phyloP scores from a whole-genome alignment of 2,113 vertebrate species.

The Ceyx margarethae region DNA sequence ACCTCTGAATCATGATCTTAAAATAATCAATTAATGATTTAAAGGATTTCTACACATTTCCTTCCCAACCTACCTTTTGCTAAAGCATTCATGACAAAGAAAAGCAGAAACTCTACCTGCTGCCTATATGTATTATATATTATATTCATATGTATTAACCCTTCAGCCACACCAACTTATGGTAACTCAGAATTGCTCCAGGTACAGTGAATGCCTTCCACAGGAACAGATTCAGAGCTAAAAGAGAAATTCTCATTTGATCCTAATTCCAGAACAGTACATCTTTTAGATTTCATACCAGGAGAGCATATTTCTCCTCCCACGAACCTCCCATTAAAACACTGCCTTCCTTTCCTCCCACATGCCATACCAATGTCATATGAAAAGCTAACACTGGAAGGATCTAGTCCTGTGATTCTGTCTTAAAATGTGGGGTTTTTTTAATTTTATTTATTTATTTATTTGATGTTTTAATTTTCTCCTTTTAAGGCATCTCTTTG shows the following conservation, averaged over 20 bases:
- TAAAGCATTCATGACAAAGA: not conserved
- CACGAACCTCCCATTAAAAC: slow-evolving; percentile 17
- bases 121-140: not conserved
- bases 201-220: not conserved
- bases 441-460: no score
- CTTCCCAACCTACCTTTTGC: not conserved
- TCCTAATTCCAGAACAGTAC: slow-evolving; percentile 29
- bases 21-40: not conserved
- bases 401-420: not conserved
- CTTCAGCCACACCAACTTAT: not conserved
- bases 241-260: slow-evolving; percentile 36
- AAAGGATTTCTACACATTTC: not conserved
- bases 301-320: slow-evolving; percentile 50
- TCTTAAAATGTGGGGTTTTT: not conserved
- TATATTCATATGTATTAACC: not conserved
- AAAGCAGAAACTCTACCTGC: not conserved
- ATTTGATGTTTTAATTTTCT: no score
- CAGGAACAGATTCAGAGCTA: not conserved
- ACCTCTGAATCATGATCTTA: no score
- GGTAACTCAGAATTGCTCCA: not conserved
- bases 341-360: slow-evolving; percentile 52
- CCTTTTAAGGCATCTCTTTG: not conserved
- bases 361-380: slow-evolving; percentile 23
- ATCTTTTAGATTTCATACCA: slow-evolving; percentile 27
- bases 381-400: not conserved